Base-by-base conservation (phyloP, 2,797 vertebrate species). In the Cirrhinus molitorella region DNA sequence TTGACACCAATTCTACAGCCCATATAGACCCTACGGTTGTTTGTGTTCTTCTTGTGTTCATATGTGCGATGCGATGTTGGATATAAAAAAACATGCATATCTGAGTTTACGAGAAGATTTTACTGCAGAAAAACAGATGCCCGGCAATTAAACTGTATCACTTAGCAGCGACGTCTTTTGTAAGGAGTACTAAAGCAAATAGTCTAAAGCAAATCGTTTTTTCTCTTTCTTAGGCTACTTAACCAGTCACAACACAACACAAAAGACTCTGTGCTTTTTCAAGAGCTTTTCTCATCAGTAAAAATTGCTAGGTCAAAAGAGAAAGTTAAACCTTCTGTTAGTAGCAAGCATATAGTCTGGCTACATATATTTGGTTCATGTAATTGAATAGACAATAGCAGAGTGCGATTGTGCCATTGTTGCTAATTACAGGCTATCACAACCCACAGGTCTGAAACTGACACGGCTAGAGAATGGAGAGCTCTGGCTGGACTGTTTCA, bases 81-180 rank as follows among this genome's bases (percentile, higher is more conserved):
- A 86, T 59, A 85, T 88, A 74, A 88, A 87, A 43, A 87, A 49
- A 21, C 59, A 61, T 49, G 55, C 45, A 83, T 45, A 77, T 88
- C 28, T 85, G 37, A 87, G 61, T 45, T 66, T 43, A 21, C 57
- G 21, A 61, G 40, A 31, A 45, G 47, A 63, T 31, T 72, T 43
- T 65, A 19, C 34, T 81, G 57, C 74, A 23, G 49, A 77, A 37
- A 74, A 85, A 81, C 63, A 81, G 73, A 72, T 86, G 85, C 72
- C 71, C 45, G 37, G 57, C 43, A 65, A 34, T 66, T 67, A 12
- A 67, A 79, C 31, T 19, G 21, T 13, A 4, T 49, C 8, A 49
- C 45, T 37, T 23, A 73, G 5, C 8, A 71, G 43, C 28, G 21
- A 51, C 5, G 72, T 6, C 21, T 40, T 7, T 13, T 75, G 19